Percentiles rank a stretch among this genome's conserved stretches.
These are phyloP conservation scores for Columbina picui DNA, from an alignment of 2,113 vertebrate species.

Conservation along the genomic window DNA sequence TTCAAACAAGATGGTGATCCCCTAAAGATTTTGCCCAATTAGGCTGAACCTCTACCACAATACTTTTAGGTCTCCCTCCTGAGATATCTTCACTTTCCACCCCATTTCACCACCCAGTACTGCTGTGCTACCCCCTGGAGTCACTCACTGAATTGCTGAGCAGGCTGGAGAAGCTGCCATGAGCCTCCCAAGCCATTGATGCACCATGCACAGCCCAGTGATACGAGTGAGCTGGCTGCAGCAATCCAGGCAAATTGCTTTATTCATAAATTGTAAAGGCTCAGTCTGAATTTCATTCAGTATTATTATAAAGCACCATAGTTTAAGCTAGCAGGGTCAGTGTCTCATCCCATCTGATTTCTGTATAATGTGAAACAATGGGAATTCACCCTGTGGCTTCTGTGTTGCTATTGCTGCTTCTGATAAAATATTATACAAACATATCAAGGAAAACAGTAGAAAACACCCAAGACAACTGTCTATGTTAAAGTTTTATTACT, in stretches of 20 bases:
- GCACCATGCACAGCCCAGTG: not conserved
- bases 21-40: not conserved
- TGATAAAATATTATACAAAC: constrained; percentile 21
- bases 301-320: not conserved
- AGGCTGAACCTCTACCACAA: not conserved
- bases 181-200: not conserved
- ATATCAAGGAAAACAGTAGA: constrained; percentile 3
- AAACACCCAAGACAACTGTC: constrained; percentile 32
- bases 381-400: constrained; percentile 3
- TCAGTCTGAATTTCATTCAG: not conserved
- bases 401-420: not conserved
- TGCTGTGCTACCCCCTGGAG: not conserved
- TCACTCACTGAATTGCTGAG: not conserved
- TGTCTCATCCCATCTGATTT: not conserved
- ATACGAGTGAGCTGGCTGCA: not conserved
- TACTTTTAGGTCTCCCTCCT: not conserved
- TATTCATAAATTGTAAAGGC: not conserved
- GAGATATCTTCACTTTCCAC: not conserved
- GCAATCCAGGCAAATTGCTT: not conserved
- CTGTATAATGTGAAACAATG: not conserved
- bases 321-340: not conserved
- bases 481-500: constrained; percentile 51
- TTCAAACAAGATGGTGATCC: not conserved
- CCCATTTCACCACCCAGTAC: not conserved
- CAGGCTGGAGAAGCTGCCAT: not conserved